Evolutionary conservation across 2,888 invertebrate species (phyloP).

Genomic region (Eubasilissa splendida): DNA sequence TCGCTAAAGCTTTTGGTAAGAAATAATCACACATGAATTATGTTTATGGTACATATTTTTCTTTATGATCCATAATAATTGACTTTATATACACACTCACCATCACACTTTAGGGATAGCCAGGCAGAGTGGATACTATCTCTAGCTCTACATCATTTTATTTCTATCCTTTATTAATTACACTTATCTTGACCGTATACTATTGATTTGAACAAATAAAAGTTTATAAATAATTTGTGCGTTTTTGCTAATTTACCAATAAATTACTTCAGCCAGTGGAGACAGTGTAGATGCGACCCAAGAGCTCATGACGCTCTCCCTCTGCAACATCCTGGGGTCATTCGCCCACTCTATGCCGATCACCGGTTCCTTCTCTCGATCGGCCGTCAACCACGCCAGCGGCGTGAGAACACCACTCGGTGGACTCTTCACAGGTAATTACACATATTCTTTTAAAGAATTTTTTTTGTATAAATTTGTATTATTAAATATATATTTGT

Average conservation of each 20-base stretch:
- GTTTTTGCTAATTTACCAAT: background rate
- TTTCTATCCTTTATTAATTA: background rate
- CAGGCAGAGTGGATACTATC: no score
- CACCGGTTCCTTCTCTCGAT: slow-evolving; percentile 92
- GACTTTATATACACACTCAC: no score
- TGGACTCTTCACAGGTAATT: slow-evolving; percentile 83
- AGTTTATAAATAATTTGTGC: background rate
- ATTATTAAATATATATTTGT: no score
- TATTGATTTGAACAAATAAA: background rate
- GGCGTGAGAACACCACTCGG: slow-evolving; percentile 93
- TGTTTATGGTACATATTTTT: no score
- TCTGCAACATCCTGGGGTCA: slow-evolving; percentile 89
- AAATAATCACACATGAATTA: no score
- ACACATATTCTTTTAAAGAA: background rate
- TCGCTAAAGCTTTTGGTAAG: slow-evolving; percentile 94
- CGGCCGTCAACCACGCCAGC: slow-evolving; percentile 96
- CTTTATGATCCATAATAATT: no score
- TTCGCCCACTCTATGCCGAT: slow-evolving; percentile 92
- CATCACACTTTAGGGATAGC: no score
- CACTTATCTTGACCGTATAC: background rate
- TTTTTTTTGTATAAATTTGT: background rate
- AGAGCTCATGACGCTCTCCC: slow-evolving; percentile 88
- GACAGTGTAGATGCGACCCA: slow-evolving; percentile 90
- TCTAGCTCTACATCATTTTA: background rate
- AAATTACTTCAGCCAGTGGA: slow-evolving; percentile 76